Evolutionary conservation across 2,888 invertebrate species (phyloP).

Genomic region (Belgica antarctica): DNA sequence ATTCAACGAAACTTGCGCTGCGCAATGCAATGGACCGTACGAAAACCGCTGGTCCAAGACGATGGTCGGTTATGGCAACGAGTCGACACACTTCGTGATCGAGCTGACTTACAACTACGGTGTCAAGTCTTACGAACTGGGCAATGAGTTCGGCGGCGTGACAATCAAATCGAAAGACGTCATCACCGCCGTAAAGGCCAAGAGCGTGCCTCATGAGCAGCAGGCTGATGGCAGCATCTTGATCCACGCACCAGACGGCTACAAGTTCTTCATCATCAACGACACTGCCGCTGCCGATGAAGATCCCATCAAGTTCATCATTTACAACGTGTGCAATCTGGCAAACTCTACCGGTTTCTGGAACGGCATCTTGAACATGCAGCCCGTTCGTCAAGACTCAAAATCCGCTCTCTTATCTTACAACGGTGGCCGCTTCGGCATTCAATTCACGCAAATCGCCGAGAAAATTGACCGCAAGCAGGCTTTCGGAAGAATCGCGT

Average conservation of each 20-base stretch:
- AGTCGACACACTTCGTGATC: constrained; percentile 90
- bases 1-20: constrained; percentile 94
- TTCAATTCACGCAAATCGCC: constrained; percentile 58
- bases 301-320: constrained; percentile 80
- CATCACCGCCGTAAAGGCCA: constrained; percentile 67
- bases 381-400: constrained; percentile 63
- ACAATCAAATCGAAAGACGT: constrained; percentile 77
- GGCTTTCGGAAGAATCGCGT: constrained; percentile 94
- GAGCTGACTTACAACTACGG: constrained; percentile 98
- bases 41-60: constrained; percentile 99
- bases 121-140: constrained; percentile 77
- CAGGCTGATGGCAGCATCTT: constrained; percentile 62
- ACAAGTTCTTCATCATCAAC: constrained; percentile 77
- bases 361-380: constrained; percentile 74
- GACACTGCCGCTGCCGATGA: constrained; percentile 65
- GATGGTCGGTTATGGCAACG: constrained; percentile 97
- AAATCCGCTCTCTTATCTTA: constrained; percentile 69
- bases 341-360: constrained; percentile 77
- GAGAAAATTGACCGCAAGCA: constrained; percentile 66
- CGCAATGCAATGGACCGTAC: constrained; percentile 97
- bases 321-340: constrained; percentile 74
- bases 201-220: constrained; percentile 70
- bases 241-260: constrained; percentile 87
- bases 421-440: constrained; percentile 63
- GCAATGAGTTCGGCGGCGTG: constrained; percentile 89